phyloP scores from a whole-genome alignment of 2,113 vertebrate genomes.

The Limnothrissa miodon region DNA sequence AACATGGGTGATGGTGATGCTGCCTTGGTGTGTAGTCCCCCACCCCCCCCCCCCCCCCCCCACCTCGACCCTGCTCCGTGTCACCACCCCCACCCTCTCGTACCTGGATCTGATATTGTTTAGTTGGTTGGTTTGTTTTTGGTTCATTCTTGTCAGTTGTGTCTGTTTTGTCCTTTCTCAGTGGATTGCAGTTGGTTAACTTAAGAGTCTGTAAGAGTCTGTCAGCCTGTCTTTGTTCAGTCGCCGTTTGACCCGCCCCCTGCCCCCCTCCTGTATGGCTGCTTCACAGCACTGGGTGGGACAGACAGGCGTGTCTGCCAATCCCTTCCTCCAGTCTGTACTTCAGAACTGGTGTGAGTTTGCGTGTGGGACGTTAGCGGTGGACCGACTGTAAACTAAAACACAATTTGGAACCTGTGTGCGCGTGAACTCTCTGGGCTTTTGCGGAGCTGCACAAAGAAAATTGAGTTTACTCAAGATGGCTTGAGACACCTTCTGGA shows the following conservation, averaged over 20 bases:
- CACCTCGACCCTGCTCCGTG: not conserved
- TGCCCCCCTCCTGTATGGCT: not conserved
- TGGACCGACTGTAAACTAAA: not conserved
- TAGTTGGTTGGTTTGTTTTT: slow-evolving; percentile 4
- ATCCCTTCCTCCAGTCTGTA: not conserved
- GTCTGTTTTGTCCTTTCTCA: not conserved
- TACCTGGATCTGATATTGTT: not conserved
- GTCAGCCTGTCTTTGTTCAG: not conserved
- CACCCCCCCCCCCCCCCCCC: not conserved
- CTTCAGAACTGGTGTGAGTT: not conserved
- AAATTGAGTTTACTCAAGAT: not conserved
- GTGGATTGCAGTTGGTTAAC: not conserved
- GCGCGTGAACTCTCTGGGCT: not conserved
- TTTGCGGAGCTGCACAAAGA: not conserved
- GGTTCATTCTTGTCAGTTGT: not conserved
- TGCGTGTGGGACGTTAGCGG: not conserved
- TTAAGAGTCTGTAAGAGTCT: not conserved
- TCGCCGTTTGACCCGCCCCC: not conserved
- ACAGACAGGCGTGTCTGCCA: not conserved
- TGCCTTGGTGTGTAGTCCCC: not conserved
- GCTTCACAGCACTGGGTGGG: not conserved
- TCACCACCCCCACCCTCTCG: not conserved
- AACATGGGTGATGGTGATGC: not conserved
- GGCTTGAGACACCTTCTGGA: not conserved
- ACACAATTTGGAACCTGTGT: not conserved